Percentiles rank a stretch among this genome's conserved stretches.
These are phyloP conservation scores for Hedychridium roseum DNA, from an alignment of 2,888 invertebrate species.

Conservation along the genomic window DNA sequence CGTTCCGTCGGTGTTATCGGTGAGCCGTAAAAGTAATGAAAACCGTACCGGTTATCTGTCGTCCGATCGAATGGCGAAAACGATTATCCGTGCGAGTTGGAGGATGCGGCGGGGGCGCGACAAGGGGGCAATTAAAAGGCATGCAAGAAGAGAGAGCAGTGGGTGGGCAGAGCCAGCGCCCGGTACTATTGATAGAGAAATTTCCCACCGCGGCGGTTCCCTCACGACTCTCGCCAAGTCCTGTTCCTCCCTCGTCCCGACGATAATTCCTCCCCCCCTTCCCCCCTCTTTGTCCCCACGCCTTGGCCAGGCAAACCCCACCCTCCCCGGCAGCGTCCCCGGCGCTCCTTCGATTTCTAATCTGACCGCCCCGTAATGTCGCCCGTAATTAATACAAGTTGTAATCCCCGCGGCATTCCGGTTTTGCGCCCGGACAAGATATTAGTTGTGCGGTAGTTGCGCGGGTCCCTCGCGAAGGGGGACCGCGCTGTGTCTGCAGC, in stretches of 20 bases:
- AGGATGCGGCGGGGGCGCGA: too few relatives aligned
- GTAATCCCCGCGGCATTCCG: conserved; percentile 59
- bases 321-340: conserved; percentile 23
- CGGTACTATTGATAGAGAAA: conserved; percentile 30
- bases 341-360: conserved; percentile 59
- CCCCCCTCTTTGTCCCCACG: neutral
- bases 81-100: too few relatives aligned
- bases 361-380: conserved; percentile 60
- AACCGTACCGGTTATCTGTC: too few relatives aligned
- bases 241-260: conserved; percentile 12
- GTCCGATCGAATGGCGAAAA: too few relatives aligned
- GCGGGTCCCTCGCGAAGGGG: conserved; percentile 38
- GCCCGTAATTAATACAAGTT: conserved; percentile 63
- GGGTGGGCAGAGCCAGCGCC: conserved; percentile 12
- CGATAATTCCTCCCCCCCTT: neutral
- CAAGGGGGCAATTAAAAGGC: conserved; percentile 33
- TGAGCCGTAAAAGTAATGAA: too few relatives aligned
- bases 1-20: too few relatives aligned
- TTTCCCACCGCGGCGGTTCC: conserved; percentile 31
- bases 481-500: conserved; percentile 33
- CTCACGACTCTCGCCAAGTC: conserved; percentile 32
- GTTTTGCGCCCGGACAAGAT: conserved; percentile 60
- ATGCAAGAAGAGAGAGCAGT: too few relatives aligned
- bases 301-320: too few relatives aligned
- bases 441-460: conserved; percentile 56